phyloP scores from a whole-genome alignment of 2,797 vertebrate genomes.

The Triplophysa yarkandensis region DNA sequence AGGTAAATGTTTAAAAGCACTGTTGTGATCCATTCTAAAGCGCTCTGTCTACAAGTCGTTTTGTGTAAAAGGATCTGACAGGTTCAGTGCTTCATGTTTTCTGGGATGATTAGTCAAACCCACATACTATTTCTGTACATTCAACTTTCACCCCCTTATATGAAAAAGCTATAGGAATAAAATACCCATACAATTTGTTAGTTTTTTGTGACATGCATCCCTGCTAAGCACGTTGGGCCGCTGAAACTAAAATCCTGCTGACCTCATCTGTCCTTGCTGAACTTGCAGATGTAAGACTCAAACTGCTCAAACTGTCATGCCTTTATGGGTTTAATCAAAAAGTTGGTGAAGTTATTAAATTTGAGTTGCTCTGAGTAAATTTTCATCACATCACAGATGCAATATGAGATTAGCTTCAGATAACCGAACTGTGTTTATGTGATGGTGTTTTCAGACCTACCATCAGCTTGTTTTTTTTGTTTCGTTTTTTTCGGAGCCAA shows the following conservation, averaged over 20 bases:
- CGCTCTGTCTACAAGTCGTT: neutral
- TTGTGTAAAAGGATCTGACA: neutral
- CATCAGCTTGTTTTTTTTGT: neutral
- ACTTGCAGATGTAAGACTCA: slow-evolving; percentile 34
- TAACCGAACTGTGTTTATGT: neutral
- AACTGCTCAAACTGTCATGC: slow-evolving; percentile 56
- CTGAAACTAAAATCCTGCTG: slow-evolving; percentile 46
- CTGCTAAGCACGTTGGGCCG: slow-evolving; percentile 8
- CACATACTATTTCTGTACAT: neutral
- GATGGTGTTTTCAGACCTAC: neutral
- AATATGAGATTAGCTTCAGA: neutral
- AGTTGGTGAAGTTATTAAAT: neutral
- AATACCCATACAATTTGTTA: neutral
- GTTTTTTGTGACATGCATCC: slow-evolving; percentile 20
- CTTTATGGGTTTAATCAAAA: neutral
- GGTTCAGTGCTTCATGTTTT: too few relatives aligned
- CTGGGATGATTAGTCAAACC: neutral
- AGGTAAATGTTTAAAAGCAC: neutral
- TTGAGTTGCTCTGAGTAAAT: neutral
- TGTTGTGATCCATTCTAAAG: too few relatives aligned
- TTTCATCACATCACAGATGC: neutral
- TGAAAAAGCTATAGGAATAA: neutral
- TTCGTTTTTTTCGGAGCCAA: neutral
- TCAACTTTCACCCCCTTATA: neutral
- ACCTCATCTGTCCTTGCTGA: slow-evolving; percentile 62